Evolutionary conservation across 2,113 vertebrate species (phyloP).

Genomic region (Ptilorrhoa leucosticta): DNA sequence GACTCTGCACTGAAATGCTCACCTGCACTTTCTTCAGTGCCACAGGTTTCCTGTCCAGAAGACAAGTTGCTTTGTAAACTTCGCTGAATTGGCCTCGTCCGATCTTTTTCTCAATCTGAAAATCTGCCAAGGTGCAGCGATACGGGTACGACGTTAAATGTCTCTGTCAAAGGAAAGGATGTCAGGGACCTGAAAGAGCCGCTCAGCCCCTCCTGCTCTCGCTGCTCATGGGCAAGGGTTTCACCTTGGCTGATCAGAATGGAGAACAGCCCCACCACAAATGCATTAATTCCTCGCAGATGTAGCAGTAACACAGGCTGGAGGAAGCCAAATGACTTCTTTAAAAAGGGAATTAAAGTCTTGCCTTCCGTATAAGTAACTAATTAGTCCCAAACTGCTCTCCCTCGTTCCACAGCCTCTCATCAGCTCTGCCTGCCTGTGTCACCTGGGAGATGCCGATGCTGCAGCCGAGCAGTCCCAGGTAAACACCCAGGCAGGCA

Average conservation of each 20-base stretch:
- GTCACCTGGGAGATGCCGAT: neutral
- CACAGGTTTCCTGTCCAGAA: constrained; percentile 80
- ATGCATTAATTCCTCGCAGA: fast-evolving
- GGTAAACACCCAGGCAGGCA: neutral
- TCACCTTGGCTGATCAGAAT: fast-evolving
- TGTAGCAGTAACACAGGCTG: fast-evolving
- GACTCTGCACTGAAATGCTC: neutral
- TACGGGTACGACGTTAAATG: constrained; percentile 66
- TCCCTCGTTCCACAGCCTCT: neutral
- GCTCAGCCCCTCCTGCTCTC: neutral
- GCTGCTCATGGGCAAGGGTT: fast-evolving
- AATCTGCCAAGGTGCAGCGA: constrained; percentile 78
- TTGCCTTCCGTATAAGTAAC: neutral
- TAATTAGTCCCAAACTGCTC: neutral
- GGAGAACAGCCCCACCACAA: neutral
- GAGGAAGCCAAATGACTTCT: neutral
- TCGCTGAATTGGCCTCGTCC: constrained; percentile 84
- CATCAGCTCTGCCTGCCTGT: neutral
- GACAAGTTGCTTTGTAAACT: constrained; percentile 80
- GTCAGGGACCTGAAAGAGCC: fast-evolving
- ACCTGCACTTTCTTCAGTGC: constrained; percentile 84
- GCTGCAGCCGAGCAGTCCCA: neutral
- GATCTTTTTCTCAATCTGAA: constrained; percentile 83
- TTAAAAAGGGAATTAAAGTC: neutral
- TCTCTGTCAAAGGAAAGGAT: constrained; percentile 49